Conservation (phyloP, 2,888 invertebrate species). For the Dynastes tityus region DNA sequence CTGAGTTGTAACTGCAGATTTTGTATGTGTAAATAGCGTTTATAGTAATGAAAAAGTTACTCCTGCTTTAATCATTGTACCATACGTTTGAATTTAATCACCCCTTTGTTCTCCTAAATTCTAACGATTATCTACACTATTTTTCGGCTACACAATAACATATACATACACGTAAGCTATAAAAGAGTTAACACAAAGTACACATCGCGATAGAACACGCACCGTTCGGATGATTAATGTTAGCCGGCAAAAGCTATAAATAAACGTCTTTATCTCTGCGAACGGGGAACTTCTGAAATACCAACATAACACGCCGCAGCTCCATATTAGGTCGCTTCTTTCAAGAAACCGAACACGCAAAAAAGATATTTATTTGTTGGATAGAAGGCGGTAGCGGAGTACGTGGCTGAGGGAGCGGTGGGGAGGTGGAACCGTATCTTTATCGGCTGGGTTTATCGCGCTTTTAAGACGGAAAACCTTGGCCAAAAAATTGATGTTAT, state of each 20-base stretch:
- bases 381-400: background rate
- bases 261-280: slow-evolving; percentile 13
- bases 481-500: slow-evolving; percentile 1
- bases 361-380: slow-evolving; percentile 31
- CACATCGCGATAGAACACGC: slow-evolving; percentile 12
- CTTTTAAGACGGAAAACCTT: slow-evolving; percentile 3
- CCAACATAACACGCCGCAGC: slow-evolving; percentile 6
- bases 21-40: too few relatives aligned
- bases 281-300: slow-evolving; percentile 10
- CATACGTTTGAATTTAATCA: too few relatives aligned
- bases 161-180: background rate
- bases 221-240: slow-evolving; percentile 18
- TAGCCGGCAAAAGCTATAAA: slow-evolving; percentile 14
- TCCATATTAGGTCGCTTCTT: slow-evolving; percentile 11
- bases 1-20: too few relatives aligned
- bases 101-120: too few relatives aligned
- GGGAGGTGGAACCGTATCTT: background rate
- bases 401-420: background rate
- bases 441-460: slow-evolving; percentile 3
- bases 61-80: too few relatives aligned
- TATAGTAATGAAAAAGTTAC: too few relatives aligned
- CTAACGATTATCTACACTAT: too few relatives aligned
- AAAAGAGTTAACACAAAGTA: slow-evolving; percentile 2
- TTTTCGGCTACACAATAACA: background rate
- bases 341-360: slow-evolving; percentile 16